These are phyloP conservation scores for Julus scandinavius DNA, from an alignment of 2,888 invertebrate species.

Conservation along the genomic window DNA sequence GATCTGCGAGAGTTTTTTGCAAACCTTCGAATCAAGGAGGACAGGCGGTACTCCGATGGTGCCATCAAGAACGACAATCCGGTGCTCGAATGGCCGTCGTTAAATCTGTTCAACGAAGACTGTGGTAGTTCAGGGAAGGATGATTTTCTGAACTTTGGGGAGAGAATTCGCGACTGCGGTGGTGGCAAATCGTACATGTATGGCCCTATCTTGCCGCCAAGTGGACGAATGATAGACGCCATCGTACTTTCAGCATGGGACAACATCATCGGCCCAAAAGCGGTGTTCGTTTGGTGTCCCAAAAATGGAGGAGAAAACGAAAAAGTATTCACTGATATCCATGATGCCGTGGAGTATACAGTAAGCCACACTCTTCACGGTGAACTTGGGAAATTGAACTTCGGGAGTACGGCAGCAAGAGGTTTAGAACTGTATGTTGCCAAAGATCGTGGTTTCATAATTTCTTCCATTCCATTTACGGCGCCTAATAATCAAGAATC, in stretches of 20 bases:
- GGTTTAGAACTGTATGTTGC: constrained; percentile 54
- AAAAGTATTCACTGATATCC: constrained; percentile 13
- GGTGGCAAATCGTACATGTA: constrained; percentile 54
- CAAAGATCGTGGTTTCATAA: constrained; percentile 53
- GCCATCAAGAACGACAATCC: constrained; percentile 7
- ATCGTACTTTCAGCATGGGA: constrained; percentile 56
- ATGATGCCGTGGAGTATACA: constrained; percentile 54
- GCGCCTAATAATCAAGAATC: constrained; percentile 20
- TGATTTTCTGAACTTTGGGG: constrained; percentile 22
- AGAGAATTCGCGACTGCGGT: constrained; percentile 44
- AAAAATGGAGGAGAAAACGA: not conserved
- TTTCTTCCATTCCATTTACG: constrained; percentile 54
- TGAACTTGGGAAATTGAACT: constrained; percentile 49
- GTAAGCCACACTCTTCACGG: constrained; percentile 57
- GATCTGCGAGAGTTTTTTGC: constrained; percentile 48
- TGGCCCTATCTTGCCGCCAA: constrained; percentile 50
- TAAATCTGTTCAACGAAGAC: not conserved
- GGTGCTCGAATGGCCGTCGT: not conserved
- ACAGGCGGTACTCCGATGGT: not conserved
- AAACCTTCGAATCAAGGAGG: constrained; percentile 1
- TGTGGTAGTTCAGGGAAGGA: not conserved
- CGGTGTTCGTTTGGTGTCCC: constrained; percentile 54
- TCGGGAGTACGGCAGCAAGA: not conserved
- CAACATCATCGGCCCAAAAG: constrained; percentile 57
- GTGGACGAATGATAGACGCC: constrained; percentile 49